These are phyloP conservation scores for Drosophila pegasa DNA, from an alignment of 2,888 invertebrate genomes.

Conservation along the genomic window DNA sequence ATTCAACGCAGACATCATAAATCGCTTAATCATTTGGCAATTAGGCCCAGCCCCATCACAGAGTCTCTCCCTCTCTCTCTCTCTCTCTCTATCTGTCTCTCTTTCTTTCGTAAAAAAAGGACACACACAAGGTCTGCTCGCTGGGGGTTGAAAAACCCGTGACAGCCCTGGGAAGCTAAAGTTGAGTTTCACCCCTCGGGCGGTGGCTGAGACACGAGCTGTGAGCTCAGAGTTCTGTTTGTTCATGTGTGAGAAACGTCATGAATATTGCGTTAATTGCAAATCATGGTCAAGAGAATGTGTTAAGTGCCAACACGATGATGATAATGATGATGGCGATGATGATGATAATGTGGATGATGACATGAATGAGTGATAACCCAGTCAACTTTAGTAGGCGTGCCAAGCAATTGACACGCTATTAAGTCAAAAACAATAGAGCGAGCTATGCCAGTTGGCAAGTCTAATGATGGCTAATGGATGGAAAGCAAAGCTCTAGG, in stretches of 20 bases:
- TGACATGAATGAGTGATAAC: slow-evolving; percentile 75
- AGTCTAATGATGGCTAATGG: slow-evolving; percentile 20
- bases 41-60: slow-evolving; percentile 76
- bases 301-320: slow-evolving; percentile 74
- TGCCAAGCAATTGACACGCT: slow-evolving; percentile 75
- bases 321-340: slow-evolving; percentile 7
- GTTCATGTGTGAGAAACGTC: slow-evolving; percentile 84
- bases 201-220: slow-evolving; percentile 39
- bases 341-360: slow-evolving; percentile 24
- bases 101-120: slow-evolving; percentile 39
- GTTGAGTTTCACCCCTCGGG: slow-evolving; percentile 25
- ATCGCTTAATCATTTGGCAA: slow-evolving; percentile 85
- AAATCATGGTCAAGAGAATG: slow-evolving; percentile 82
- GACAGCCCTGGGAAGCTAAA: slow-evolving; percentile 51
- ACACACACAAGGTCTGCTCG: slow-evolving; percentile 21
- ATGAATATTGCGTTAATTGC: slow-evolving; percentile 84
- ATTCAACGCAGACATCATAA: slow-evolving; percentile 83
- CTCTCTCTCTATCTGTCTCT: not conserved
- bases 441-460: slow-evolving; percentile 21
- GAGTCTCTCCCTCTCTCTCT: slow-evolving; percentile 14
- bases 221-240: slow-evolving; percentile 28
- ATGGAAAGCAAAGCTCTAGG: not conserved
- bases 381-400: slow-evolving; percentile 46
- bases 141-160: slow-evolving; percentile 52
- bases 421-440: slow-evolving; percentile 63